A percentile compares a stretch with the other conserved stretches of the same genome.
phyloP scores from a whole-genome alignment of 2,797 vertebrate species.

The Fringilla coelebs region DNA sequence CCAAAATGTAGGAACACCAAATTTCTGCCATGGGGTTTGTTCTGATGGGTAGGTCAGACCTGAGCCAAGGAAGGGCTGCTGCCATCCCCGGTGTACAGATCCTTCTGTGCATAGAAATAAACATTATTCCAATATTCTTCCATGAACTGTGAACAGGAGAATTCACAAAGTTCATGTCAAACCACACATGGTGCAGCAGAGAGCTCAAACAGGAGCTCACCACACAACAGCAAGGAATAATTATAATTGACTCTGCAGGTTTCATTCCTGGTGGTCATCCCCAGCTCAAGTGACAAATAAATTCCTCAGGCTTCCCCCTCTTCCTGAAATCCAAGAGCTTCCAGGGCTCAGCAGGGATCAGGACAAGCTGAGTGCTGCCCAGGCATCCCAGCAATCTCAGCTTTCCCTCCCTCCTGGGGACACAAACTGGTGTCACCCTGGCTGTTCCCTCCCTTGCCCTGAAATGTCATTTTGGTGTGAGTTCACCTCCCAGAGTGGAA shows the following conservation, averaged over 20 bases:
- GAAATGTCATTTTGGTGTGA: not conserved
- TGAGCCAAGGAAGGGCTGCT: not conserved
- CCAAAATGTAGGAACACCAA: fast-evolving
- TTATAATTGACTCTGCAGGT: slow-evolving; percentile 41
- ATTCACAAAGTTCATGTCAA: not conserved
- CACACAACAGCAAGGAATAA: not conserved
- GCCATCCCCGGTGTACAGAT: not conserved
- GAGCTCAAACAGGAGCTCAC: not conserved
- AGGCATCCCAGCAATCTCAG: slow-evolving; percentile 28
- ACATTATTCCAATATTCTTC: not conserved
- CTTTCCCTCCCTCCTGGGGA: not conserved
- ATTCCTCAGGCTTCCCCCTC: slow-evolving; percentile 46
- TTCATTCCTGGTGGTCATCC: slow-evolving; percentile 41
- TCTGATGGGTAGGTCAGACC: not conserved
- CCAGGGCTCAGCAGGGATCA: slow-evolving; percentile 54
- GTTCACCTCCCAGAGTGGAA: not conserved
- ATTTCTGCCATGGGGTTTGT: not conserved
- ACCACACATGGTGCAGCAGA: not conserved
- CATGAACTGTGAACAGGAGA: not conserved
- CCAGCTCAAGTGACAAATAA: slow-evolving; percentile 63
- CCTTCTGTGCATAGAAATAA: not conserved
- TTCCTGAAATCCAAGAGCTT: slow-evolving; percentile 59
- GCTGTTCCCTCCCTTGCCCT: not conserved
- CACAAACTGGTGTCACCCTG: not conserved
- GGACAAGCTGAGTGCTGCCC: not conserved